A percentile compares a stretch with the other conserved stretches of the same genome.
Conservation (phyloP, 2,888 invertebrate genomes). For the Drosophila mulleri region DNA sequence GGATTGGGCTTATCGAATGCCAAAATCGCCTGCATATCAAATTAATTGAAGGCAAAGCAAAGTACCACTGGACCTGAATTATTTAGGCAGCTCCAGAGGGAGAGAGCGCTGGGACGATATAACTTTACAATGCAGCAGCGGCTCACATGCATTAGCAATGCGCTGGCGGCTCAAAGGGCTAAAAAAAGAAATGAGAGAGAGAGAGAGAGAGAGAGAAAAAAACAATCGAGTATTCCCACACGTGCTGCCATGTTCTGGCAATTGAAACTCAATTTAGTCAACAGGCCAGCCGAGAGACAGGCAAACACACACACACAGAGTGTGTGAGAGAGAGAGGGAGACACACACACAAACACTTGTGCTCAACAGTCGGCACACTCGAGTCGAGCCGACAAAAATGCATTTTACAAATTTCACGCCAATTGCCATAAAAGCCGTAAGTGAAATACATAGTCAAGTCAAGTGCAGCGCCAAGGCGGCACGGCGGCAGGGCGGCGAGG, state of each 20-base stretch:
- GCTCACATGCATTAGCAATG: constrained; percentile 67
- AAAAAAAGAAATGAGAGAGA: constrained; percentile 18
- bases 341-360: not conserved
- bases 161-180: constrained; percentile 37
- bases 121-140: constrained; percentile 34
- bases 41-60: constrained; percentile 50
- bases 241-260: constrained; percentile 72
- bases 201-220: constrained; percentile 11
- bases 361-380: constrained; percentile 9
- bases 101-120: not conserved
- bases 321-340: not conserved
- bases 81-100: constrained; percentile 52
- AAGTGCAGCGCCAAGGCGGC: constrained; percentile 55
- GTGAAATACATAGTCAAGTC: constrained; percentile 74
- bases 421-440: constrained; percentile 76
- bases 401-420: constrained; percentile 77
- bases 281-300: constrained; percentile 43
- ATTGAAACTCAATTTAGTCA: constrained; percentile 78
- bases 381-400: constrained; percentile 52
- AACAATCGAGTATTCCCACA: constrained; percentile 69
- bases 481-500: constrained; percentile 14
- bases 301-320: not conserved
- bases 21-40: constrained; percentile 44
- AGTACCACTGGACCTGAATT: constrained; percentile 52
- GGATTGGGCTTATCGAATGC: constrained; percentile 34